A percentile compares a stretch with the other conserved stretches of the same genome.
Evolutionary conservation across 2,888 invertebrate genomes (phyloP).

Genomic region (Ormyrus labotus): DNA sequence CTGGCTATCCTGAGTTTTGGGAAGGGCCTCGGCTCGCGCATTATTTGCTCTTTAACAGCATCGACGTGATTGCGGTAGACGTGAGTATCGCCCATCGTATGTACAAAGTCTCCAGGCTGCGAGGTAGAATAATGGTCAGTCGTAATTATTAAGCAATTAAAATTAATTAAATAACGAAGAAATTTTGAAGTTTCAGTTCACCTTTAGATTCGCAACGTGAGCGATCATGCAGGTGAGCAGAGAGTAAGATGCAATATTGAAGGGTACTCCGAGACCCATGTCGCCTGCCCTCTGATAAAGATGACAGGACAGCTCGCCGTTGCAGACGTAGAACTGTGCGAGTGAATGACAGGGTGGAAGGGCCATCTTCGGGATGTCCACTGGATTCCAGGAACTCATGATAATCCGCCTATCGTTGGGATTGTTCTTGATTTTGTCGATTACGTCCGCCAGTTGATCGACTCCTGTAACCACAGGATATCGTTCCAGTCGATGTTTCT

Average conservation of each 20-base stretch:
- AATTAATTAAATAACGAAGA: neutral
- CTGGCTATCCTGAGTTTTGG: constrained; percentile 88
- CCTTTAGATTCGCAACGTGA: constrained; percentile 92
- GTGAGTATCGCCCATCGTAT: constrained; percentile 96
- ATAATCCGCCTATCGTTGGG: constrained; percentile 93
- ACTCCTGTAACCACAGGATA: constrained; percentile 80
- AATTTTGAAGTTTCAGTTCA: constrained; percentile 65
- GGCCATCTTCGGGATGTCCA: constrained; percentile 92
- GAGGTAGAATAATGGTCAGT: constrained; percentile 59
- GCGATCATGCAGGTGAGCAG: constrained; percentile 97
- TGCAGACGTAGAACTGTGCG: constrained; percentile 93
- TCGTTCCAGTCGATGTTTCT: too few species aligned
- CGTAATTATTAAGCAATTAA: neutral
- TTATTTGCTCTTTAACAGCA: constrained; percentile 87
- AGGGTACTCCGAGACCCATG: constrained; percentile 97
- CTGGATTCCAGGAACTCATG: constrained; percentile 96
- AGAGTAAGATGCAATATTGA: constrained; percentile 98
- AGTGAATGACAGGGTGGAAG: constrained; percentile 97
- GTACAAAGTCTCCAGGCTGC: constrained; percentile 94
- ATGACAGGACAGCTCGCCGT: constrained; percentile 91
- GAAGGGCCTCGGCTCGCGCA: constrained; percentile 87
- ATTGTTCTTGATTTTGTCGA: constrained; percentile 86
- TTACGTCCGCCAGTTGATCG: constrained; percentile 91
- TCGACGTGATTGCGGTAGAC: constrained; percentile 94
- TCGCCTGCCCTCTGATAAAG: constrained; percentile 98